These are phyloP conservation scores for Drosophila prosaltans DNA, from an alignment of 1,140 invertebrate species.

Conservation along the genomic window DNA sequence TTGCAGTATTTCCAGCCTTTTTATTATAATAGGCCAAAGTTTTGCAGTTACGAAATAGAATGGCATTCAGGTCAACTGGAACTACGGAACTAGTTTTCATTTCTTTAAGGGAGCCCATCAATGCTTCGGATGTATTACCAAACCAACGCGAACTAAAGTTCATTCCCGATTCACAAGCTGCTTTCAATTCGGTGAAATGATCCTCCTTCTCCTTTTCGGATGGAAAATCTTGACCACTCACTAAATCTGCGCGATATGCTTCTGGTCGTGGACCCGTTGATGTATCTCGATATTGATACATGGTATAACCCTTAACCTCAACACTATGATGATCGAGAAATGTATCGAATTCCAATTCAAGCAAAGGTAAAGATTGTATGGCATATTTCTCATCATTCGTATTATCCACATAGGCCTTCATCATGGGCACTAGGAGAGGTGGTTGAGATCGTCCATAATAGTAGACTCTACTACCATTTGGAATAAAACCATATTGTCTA, in stretches of 20 bases:
- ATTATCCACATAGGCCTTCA: slow-evolving; percentile 90
- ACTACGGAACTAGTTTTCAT: slow-evolving; percentile 90
- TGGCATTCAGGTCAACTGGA: slow-evolving; percentile 94
- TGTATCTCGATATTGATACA: slow-evolving; percentile 89
- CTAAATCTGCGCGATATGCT: slow-evolving; percentile 91
- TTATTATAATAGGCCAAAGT: slow-evolving; percentile 89
- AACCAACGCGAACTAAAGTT: slow-evolving; percentile 97
- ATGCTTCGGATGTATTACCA: slow-evolving; percentile 84
- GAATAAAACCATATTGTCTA: slow-evolving; percentile 91
- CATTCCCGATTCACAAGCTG: slow-evolving; percentile 96
- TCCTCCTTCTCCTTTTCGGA: slow-evolving; percentile 88
- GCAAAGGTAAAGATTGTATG: slow-evolving; percentile 86
- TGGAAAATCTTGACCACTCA: slow-evolving; percentile 84
- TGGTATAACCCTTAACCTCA: slow-evolving; percentile 86
- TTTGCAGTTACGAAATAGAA: slow-evolving; percentile 92
- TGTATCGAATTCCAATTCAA: slow-evolving; percentile 92
- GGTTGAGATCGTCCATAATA: slow-evolving; percentile 92
- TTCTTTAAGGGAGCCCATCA: slow-evolving; percentile 88
- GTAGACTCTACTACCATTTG: slow-evolving; percentile 94
- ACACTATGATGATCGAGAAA: slow-evolving; percentile 90
- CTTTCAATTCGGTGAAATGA: slow-evolving; percentile 91
- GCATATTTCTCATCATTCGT: slow-evolving; percentile 90
- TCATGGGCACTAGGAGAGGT: slow-evolving; percentile 93
- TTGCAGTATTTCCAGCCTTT: slow-evolving; percentile 86
- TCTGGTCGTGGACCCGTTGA: slow-evolving; percentile 93